Evolutionary conservation across 2,888 invertebrate species (phyloP).

Genomic region (Thecophora atra): DNA sequence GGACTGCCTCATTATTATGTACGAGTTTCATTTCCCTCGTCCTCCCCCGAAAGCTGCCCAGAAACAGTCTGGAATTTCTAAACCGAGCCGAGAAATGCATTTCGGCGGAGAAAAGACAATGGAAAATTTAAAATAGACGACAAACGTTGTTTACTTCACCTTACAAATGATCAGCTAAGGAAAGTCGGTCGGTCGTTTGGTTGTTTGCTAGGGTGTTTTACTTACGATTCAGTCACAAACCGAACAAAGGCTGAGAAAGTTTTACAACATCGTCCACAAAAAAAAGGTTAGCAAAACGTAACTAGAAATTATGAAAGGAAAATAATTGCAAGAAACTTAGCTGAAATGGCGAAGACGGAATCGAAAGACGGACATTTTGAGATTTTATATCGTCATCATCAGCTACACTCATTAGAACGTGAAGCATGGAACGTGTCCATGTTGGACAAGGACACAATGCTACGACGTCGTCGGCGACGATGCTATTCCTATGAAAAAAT

Average conservation of each 20-base stretch:
- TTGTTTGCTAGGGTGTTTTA: background rate
- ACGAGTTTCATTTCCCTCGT: background rate
- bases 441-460: no score
- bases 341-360: background rate
- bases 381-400: background rate
- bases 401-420: background rate
- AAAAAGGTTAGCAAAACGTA: background rate
- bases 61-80: background rate
- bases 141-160: no score
- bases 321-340: background rate
- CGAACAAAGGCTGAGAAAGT: background rate
- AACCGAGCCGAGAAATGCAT: no score
- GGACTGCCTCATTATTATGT: background rate
- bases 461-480: no score
- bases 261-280: background rate
- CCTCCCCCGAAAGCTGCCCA: background rate
- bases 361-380: background rate
- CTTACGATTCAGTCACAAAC: no score
- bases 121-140: background rate
- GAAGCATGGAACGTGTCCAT: no score
- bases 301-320: background rate
- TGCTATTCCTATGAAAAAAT: no score
- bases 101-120: slow-evolving; percentile 10
- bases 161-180: background rate
- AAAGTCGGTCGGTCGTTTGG: background rate